phyloP scores from a whole-genome alignment of 2,888 invertebrate species.

The Ceraclea dissimilis region DNA sequence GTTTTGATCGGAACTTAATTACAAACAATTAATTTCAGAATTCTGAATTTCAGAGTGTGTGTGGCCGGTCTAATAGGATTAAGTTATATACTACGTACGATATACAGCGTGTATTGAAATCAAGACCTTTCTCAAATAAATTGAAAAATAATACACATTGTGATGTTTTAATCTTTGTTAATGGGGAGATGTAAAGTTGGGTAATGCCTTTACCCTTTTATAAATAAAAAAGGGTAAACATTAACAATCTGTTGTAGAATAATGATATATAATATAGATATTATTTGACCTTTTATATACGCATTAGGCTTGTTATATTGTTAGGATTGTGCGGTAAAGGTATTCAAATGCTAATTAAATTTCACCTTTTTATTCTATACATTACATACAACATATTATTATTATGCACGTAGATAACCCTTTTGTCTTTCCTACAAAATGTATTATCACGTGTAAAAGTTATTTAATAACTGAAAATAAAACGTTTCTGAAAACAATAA shows the following conservation, averaged over 20 bases:
- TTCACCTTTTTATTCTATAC: conserved; percentile 5
- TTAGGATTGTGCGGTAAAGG: conserved; percentile 7
- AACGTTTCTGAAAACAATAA: no score
- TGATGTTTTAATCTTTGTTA: neutral
- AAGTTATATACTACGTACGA: no score
- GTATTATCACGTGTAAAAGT: no score
- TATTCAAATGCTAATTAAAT: conserved; percentile 15
- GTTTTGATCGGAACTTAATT: no score
- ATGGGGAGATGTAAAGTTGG: neutral
- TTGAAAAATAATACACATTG: neutral
- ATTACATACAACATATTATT: neutral
- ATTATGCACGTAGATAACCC: no score
- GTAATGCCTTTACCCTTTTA: neutral
- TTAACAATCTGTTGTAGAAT: neutral
- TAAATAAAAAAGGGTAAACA: neutral
- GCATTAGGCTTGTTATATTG: neutral
- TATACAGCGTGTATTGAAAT: no score
- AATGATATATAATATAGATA: neutral
- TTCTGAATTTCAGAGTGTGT: no score
- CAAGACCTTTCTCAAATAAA: neutral
- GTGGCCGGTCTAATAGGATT: no score
- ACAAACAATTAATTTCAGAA: no score
- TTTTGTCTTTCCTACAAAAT: no score
- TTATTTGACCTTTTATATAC: neutral
- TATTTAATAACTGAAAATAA: no score